Base-by-base conservation (phyloP, 2,113 vertebrate species). In the Nanorana parkeri region DNA sequence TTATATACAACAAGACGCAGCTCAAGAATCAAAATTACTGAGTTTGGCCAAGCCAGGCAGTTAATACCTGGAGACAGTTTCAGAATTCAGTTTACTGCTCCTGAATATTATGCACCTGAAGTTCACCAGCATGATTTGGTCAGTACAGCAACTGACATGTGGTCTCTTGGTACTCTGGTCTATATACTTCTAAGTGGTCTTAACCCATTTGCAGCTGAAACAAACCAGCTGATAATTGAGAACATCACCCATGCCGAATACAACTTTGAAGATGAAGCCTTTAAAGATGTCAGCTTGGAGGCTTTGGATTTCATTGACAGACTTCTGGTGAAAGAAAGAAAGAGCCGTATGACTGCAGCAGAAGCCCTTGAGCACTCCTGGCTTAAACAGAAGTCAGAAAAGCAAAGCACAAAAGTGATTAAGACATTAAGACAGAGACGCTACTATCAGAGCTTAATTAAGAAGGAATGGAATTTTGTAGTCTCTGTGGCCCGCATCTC, bases 121-220 rank as follows among this genome's bases (percentile, higher is more conserved):
- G 95, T 99, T 84, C 98, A 99, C 88, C 97, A 97, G 61, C 94
- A 96, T 86, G 97, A 99, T 81, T 87, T 99, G 84, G 95, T 99
- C 87, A 99, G 94, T 87, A 89, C 94, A 77, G 95, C 96, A 72
- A 99, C 96, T 3, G 98, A 99, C 84, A 99, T 99, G 98, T 99
- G 98, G 98, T 95, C 97, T 17, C 94, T 99, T 47, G 98, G 98
- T 86, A 95, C 94, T 2, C 89, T 99, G 64, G 91, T 95, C 0
- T 99, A 99, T 2, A 93, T 99, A 82, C 95, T 99, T 21, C 89
- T 99, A 68, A 96, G 96, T 85, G 98, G 98, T 66, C 92, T 96
- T 67, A 99, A 99, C 89, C 98, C 97, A 84, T 99, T 99, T 89
- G 90, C 93, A 79, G 96, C 98, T 80, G 97, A 99, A 95, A 99